A percentile compares a stretch with the other conserved stretches of the same genome.
phyloP scores from a whole-genome alignment of 2,888 invertebrate genomes.

The Euplagia quadripunctaria region DNA sequence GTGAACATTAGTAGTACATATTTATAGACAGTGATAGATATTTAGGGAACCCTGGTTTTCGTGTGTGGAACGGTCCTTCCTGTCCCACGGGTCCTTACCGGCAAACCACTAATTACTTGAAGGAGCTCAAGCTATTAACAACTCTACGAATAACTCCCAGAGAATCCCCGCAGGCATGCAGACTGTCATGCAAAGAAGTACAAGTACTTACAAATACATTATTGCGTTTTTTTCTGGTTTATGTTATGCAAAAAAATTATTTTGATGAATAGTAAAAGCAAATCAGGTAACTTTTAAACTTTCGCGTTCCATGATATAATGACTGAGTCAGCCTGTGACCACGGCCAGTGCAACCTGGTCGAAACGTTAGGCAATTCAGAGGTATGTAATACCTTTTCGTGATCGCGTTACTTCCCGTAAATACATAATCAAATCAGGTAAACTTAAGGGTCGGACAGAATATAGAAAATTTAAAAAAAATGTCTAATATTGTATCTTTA shows the following conservation, averaged over 20 bases:
- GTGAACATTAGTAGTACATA: not conserved
- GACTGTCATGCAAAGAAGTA: too few relatives aligned
- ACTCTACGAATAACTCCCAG: not conserved
- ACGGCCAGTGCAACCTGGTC: too few relatives aligned
- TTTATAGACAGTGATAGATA: not conserved
- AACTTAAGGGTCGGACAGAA: not conserved
- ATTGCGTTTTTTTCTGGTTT: not conserved
- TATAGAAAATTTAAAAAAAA: too few relatives aligned
- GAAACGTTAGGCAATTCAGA: too few relatives aligned
- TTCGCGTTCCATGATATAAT: too few relatives aligned
- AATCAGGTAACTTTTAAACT: not conserved
- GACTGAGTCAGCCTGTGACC: too few relatives aligned
- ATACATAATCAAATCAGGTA: not conserved
- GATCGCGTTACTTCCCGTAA: too few relatives aligned
- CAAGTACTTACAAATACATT: too few relatives aligned
- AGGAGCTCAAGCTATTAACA: not conserved
- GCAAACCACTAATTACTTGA: not conserved
- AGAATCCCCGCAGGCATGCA: too few relatives aligned
- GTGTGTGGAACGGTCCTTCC: not conserved
- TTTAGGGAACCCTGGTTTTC: not conserved
- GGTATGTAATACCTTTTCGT: too few relatives aligned
- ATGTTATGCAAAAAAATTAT: not conserved
- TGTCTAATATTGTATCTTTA: too few relatives aligned
- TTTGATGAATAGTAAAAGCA: not conserved
- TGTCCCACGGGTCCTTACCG: too few relatives aligned